These are phyloP conservation scores for Picus viridis DNA, from an alignment of 2,797 vertebrate species.

Conservation along the genomic window DNA sequence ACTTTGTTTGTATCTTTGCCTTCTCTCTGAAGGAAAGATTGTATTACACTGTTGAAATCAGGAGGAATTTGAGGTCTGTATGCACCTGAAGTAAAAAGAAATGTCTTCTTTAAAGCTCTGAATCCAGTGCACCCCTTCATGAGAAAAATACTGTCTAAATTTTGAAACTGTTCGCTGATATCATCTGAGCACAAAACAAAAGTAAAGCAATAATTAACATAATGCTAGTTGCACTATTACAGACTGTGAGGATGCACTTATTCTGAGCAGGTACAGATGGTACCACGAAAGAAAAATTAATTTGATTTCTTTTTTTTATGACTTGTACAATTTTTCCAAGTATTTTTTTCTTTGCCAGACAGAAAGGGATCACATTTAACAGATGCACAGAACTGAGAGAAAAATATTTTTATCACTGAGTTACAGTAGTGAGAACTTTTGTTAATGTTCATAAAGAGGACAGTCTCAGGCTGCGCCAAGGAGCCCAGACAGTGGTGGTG, in stretches of 20 bases:
- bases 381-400: background rate
- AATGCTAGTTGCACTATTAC: background rate
- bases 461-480: no score
- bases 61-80: background rate
- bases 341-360: background rate
- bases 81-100: background rate
- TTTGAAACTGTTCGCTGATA: background rate
- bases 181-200: background rate
- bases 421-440: background rate
- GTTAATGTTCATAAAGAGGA: background rate
- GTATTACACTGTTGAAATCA: background rate
- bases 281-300: background rate
- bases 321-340: background rate
- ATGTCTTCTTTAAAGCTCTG: background rate
- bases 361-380: background rate
- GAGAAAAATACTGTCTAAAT: background rate
- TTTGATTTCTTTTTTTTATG: background rate
- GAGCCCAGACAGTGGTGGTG: no score
- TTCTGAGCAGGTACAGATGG: background rate
- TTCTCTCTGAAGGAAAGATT: background rate
- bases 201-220: slow-evolving; percentile 7
- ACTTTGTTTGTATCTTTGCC: background rate
- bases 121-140: background rate
- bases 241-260: background rate
- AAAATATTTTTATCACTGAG: background rate